A percentile compares a stretch with the other conserved stretches of the same genome.
Evolutionary conservation across 2,797 vertebrate species (phyloP).

Genomic region (Sylvilagus floridanus): DNA sequence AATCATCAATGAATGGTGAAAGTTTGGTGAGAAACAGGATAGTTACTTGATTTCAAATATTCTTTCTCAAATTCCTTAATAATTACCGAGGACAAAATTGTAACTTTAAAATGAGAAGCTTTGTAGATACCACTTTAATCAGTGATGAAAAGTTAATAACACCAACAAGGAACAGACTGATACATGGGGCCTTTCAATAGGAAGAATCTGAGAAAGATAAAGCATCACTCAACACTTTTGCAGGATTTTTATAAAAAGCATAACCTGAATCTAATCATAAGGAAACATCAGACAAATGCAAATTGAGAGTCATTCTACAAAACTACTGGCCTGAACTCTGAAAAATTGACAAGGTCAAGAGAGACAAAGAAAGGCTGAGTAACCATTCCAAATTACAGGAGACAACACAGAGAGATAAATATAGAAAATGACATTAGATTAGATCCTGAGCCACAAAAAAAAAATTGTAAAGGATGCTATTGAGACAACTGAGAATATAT

Average conservation of each 20-base stretch:
- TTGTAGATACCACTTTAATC: background rate
- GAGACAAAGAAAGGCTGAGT: background rate
- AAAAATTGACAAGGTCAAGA: conserved; percentile 15
- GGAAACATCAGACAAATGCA: conserved; percentile 18
- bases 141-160: background rate
- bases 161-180: background rate
- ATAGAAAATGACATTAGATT: background rate
- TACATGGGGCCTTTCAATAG: background rate
- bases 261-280: background rate
- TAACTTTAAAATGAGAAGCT: background rate
- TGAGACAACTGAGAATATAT: conserved; percentile 1
- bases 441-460: background rate
- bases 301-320: conserved; percentile 24
- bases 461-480: background rate
- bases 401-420: background rate
- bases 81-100: background rate
- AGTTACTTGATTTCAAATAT: background rate
- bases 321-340: conserved; percentile 43
- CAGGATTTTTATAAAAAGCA: background rate
- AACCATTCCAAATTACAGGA: background rate
- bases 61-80: background rate
- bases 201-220: background rate
- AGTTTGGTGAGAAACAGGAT: background rate
- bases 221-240: background rate
- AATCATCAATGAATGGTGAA: background rate